A percentile compares a stretch with the other conserved stretches of the same genome.
Conservation (phyloP, 1,140 invertebrate genomes). For the Plectus sambesii region DNA sequence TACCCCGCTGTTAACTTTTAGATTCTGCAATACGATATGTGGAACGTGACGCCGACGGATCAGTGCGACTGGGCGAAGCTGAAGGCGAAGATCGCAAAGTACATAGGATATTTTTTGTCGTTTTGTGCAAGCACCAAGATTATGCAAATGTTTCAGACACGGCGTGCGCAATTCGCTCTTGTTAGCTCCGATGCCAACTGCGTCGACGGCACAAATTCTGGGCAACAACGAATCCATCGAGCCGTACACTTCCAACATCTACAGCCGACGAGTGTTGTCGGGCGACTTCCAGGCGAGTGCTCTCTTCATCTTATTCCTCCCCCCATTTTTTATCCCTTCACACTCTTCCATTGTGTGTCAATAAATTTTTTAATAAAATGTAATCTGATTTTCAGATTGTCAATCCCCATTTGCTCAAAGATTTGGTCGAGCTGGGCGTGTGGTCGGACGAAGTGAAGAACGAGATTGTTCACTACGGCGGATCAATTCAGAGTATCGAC, state of each 20-base stretch:
- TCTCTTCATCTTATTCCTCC: slow-evolving; percentile 1
- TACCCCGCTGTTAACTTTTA: slow-evolving; percentile 43
- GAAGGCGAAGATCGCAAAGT: slow-evolving; percentile 71
- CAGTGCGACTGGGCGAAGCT: slow-evolving; percentile 78
- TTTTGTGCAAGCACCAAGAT: slow-evolving; percentile 6
- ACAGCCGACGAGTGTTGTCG: slow-evolving; percentile 78
- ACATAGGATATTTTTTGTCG: slow-evolving; percentile 19
- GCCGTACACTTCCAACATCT: slow-evolving; percentile 95
- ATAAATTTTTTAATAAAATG: slow-evolving; percentile 2
- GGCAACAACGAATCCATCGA: slow-evolving; percentile 98
- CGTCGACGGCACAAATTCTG: slow-evolving; percentile 95
- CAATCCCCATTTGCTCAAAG: slow-evolving; percentile 86
- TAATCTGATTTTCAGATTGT: slow-evolving; percentile 61
- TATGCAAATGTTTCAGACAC: slow-evolving; percentile 48
- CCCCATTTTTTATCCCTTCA: slow-evolving; percentile 1
- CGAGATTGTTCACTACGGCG: slow-evolving; percentile 73
- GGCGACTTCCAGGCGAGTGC: slow-evolving; percentile 62
- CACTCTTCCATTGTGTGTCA: no score
- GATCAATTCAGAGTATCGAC: slow-evolving; percentile 83
- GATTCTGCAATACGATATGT: slow-evolving; percentile 95
- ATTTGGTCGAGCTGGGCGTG: slow-evolving; percentile 74
- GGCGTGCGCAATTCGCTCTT: slow-evolving; percentile 88
- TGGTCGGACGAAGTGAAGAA: slow-evolving; percentile 98
- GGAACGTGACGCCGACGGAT: slow-evolving; percentile 65
- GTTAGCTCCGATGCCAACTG: slow-evolving; percentile 95